Conservation (phyloP, 1,140 invertebrate species). For the Bicyclus anynana region DNA sequence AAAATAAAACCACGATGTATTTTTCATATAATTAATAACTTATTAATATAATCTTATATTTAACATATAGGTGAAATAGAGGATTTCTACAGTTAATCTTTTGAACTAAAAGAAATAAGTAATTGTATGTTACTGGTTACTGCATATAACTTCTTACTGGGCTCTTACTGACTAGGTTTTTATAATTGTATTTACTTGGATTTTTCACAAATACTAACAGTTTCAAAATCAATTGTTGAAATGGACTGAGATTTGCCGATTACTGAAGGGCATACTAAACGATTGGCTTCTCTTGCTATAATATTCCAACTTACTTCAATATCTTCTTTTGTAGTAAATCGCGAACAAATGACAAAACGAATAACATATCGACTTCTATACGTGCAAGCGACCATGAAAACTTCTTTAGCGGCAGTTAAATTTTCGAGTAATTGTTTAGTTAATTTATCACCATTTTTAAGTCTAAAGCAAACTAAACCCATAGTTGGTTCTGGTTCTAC, state of each 20-base stretch:
- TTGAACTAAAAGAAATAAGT: too few relatives aligned
- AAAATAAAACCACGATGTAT: too few relatives aligned
- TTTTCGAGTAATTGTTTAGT: constrained; percentile 87
- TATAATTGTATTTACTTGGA: constrained; percentile 50
- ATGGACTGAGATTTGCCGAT: constrained; percentile 49
- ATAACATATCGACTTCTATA: constrained; percentile 84
- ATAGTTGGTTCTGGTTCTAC: constrained; percentile 84
- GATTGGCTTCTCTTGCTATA: constrained; percentile 79
- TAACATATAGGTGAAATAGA: too few relatives aligned
- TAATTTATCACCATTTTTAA: constrained; percentile 88
- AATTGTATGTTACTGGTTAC: too few relatives aligned
- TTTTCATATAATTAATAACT: too few relatives aligned
- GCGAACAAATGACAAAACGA: constrained; percentile 90
- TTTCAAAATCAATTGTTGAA: constrained; percentile 46
- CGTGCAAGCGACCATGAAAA: constrained; percentile 90
- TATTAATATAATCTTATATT: too few relatives aligned
- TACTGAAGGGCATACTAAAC: constrained; percentile 39
- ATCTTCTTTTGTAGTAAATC: constrained; percentile 83
- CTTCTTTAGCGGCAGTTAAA: constrained; percentile 86
- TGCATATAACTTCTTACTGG: too few relatives aligned
- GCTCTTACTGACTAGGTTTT: too few relatives aligned
- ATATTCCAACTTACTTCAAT: constrained; percentile 91
- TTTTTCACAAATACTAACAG: constrained; percentile 58
- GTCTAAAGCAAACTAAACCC: constrained; percentile 92
- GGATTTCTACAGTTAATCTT: too few relatives aligned